phyloP scores from a whole-genome alignment of 2,797 vertebrate genomes.

The Psittacula derbiana region DNA sequence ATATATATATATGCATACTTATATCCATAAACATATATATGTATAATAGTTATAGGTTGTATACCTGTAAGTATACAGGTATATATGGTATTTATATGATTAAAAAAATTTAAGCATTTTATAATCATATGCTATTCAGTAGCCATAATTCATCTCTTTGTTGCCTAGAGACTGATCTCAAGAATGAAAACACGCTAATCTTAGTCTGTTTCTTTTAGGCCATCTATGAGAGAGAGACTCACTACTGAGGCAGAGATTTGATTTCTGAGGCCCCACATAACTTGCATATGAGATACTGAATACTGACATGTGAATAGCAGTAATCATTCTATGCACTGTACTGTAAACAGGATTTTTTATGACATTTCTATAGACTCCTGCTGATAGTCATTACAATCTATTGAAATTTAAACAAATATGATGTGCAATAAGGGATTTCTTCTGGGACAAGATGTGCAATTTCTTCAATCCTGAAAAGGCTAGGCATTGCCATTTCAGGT shows the following conservation, averaged over 20 bases:
- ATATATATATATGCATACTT: neutral
- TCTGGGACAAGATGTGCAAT: neutral
- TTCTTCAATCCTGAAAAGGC: neutral
- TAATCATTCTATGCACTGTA: neutral
- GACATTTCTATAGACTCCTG: neutral
- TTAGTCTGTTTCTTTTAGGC: neutral
- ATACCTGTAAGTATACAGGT: neutral
- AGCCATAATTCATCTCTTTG: neutral
- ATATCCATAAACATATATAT: neutral
- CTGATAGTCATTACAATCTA: neutral
- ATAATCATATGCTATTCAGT: neutral
- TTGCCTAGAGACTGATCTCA: slow-evolving; percentile 48
- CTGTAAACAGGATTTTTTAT: neutral
- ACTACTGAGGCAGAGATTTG: neutral
- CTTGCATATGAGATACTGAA: neutral
- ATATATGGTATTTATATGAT: neutral
- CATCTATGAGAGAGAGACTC: neutral
- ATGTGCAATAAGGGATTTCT: neutral
- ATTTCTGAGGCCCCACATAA: neutral
- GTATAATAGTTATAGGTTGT: neutral
- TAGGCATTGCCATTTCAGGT: neutral
- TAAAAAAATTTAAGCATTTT: neutral
- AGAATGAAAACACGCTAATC: neutral
- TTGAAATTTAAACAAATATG: neutral
- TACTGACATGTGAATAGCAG: neutral